phyloP scores from a whole-genome alignment of 1,140 invertebrate genomes.

The Adelges cooleyi region DNA sequence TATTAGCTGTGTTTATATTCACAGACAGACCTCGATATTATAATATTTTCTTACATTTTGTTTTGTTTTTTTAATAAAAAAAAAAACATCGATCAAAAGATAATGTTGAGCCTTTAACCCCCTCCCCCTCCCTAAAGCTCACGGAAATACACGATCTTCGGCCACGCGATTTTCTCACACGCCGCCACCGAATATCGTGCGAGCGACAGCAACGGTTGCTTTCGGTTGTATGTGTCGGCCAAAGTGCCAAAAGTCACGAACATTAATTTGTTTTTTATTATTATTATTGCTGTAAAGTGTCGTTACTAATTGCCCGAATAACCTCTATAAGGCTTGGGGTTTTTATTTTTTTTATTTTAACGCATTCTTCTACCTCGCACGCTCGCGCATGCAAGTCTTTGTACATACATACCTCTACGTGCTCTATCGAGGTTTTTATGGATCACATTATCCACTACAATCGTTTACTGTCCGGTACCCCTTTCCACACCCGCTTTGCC shows the following conservation, averaged over 20 bases:
- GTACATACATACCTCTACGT: not conserved
- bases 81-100: constrained; percentile 10
- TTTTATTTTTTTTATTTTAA: not conserved
- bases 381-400: not conserved
- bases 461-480: not conserved
- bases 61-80: constrained; percentile 12
- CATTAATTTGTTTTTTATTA: not conserved
- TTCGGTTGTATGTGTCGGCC: not conserved
- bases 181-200: not conserved
- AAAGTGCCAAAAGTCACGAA: constrained; percentile 24
- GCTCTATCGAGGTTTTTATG: not conserved
- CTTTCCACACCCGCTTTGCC: not conserved
- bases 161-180: constrained; percentile 16
- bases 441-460: not conserved
- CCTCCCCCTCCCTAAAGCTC: not conserved
- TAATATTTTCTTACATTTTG: not conserved
- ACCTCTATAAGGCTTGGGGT: not conserved
- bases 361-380: not conserved
- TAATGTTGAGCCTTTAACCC: not conserved
- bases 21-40: constrained; percentile 2
- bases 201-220: not conserved
- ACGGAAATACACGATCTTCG: not conserved
- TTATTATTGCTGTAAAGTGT: constrained; percentile 21
- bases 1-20: constrained; percentile 16
- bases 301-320: constrained; percentile 16